phyloP scores from a whole-genome alignment of 2,888 invertebrate species.

The Calameuta idolon region DNA sequence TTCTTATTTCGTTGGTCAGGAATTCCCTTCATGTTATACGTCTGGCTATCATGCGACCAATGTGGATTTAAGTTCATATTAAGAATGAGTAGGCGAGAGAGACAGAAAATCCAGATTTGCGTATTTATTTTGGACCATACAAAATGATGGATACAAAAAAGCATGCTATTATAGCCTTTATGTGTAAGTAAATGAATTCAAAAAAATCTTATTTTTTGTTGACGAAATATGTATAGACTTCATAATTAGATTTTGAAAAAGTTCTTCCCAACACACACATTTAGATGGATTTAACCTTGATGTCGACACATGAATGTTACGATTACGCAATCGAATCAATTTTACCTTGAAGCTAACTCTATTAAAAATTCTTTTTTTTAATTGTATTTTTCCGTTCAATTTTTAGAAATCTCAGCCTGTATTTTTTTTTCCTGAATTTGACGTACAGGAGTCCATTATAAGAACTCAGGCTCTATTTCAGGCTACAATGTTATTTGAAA shows the following conservation, averaged over 20 bases:
- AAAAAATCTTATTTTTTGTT: not conserved
- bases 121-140: not conserved
- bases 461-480: not conserved
- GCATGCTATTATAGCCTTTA: not conserved
- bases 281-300: not conserved
- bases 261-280: not conserved
- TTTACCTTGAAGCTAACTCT: not conserved
- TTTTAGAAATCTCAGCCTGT: not conserved
- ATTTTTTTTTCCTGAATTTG: not conserved
- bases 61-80: not conserved
- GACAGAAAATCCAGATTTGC: not conserved
- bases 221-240: not conserved
- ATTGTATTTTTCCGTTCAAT: not conserved
- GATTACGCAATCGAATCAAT: not conserved
- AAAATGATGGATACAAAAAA: not conserved
- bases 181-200: not conserved
- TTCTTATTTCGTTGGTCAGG: not conserved
- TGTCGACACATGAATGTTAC: not conserved
- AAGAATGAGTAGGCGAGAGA: not conserved
- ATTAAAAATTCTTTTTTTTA: not conserved
- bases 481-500: not conserved
- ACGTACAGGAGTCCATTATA: not conserved
- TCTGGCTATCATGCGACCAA: not conserved
- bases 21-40: not conserved
- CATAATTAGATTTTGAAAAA: not conserved